Evolutionary conservation across 2,888 invertebrate species (phyloP).

Genomic region (Lepetodrilus schrolli): DNA sequence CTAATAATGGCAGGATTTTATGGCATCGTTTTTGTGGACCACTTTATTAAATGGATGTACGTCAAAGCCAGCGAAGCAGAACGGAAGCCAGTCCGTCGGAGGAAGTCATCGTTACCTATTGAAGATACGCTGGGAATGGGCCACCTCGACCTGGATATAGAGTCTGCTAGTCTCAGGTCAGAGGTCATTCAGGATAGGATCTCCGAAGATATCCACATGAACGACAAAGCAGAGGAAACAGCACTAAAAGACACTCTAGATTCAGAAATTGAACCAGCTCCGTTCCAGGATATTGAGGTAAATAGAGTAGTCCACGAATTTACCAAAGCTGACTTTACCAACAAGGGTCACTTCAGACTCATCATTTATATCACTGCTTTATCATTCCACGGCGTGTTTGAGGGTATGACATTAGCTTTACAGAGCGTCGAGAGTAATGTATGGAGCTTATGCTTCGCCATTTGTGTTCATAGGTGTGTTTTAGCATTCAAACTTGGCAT

Average conservation of each 20-base stretch:
- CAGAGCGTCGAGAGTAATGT: conserved; percentile 63
- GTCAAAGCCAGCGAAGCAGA: conserved; percentile 50
- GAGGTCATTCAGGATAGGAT: conserved; percentile 15
- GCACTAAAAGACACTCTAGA: neutral
- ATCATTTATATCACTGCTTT: conserved; percentile 64
- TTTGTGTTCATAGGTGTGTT: conserved; percentile 62
- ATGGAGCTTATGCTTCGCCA: conserved; percentile 67
- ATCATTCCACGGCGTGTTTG: conserved; percentile 69
- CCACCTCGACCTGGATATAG: conserved; percentile 6
- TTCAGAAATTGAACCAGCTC: neutral
- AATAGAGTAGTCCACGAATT: conserved; percentile 65
- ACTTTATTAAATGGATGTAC: conserved; percentile 62
- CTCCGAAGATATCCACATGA: conserved; percentile 17
- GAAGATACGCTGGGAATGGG: neutral
- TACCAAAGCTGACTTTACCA: conserved; percentile 53
- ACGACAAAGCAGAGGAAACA: neutral
- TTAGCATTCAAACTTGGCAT: conserved; percentile 66
- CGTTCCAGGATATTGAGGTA: conserved; percentile 54
- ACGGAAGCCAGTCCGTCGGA: neutral
- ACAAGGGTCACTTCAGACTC: conserved; percentile 62
- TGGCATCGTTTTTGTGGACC: conserved; percentile 66
- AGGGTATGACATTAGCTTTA: conserved; percentile 67
- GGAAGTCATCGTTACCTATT: neutral
- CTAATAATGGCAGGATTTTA: conserved; percentile 68
- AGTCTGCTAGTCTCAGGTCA: neutral